Percentiles rank a stretch among this genome's conserved stretches.
Evolutionary conservation across 2,113 vertebrate genomes (phyloP).

Genomic region (Erpornis zantholeuca): DNA sequence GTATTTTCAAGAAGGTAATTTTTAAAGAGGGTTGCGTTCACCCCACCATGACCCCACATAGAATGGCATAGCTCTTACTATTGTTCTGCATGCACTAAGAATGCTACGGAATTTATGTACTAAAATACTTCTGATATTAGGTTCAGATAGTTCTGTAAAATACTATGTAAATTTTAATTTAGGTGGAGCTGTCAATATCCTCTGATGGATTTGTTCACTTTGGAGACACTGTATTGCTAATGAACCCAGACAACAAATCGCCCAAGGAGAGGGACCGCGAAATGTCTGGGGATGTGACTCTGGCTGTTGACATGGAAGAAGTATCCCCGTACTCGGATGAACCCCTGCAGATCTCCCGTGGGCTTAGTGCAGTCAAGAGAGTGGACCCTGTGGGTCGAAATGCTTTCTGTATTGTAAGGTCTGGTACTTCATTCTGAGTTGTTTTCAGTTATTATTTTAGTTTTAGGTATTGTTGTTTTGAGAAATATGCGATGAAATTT

Average conservation of each 20-base stretch:
- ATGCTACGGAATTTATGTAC: fast-evolving
- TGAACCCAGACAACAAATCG: constrained; percentile 61
- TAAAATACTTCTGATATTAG: not conserved
- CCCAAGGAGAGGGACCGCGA: not conserved
- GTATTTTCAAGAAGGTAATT: constrained; percentile 80
- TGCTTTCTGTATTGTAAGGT: constrained; percentile 83
- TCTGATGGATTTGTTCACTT: constrained; percentile 80
- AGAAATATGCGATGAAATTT: not conserved
- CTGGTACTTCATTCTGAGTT: not conserved
- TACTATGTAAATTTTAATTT: not conserved
- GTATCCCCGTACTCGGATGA: not conserved
- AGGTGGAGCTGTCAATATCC: constrained; percentile 79
- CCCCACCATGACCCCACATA: fast-evolving
- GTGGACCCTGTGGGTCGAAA: constrained; percentile 71
- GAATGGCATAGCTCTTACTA: not conserved
- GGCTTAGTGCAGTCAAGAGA: constrained; percentile 62
- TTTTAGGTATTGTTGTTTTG: not conserved
- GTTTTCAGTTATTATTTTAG: not conserved
- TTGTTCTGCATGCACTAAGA: not conserved
- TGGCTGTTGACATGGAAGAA: constrained; percentile 77
- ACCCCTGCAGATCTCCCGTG: constrained; percentile 63
- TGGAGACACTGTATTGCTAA: constrained; percentile 84
- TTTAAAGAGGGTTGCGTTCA: not conserved
- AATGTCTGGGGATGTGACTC: not conserved
- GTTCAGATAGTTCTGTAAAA: not conserved